Base-by-base conservation (phyloP, 2,113 vertebrate species). In the Xiphophorus hellerii region DNA sequence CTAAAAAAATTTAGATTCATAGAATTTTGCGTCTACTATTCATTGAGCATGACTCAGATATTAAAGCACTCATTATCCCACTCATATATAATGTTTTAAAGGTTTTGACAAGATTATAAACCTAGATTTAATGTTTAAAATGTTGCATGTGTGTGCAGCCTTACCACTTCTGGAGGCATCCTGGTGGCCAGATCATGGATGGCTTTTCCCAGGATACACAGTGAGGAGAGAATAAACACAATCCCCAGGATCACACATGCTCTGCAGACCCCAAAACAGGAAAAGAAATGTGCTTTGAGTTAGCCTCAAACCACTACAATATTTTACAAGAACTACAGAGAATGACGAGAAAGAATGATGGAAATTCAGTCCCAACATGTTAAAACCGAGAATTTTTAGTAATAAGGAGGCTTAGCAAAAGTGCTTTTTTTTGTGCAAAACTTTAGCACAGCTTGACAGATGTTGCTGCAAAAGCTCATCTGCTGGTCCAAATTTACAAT, bases 131-230 rank as follows among this genome's bases (percentile, higher is more conserved):
- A 20, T 22, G 7, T 54, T 54, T 7, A 25, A 54, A 7, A 20
- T 20, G 22, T n/a, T 77, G 62, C 42, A 5, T 65, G 27, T 64
- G 22, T 69, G 42, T 76, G 72, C 35, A 2, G 7, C 83, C 96
- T 98, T 95, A 99, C 98, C 96, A 99, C 97, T 96, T 99, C 96
- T 66, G 98, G 98, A 66, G 97, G 96, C 87, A 98, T 93, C 89
- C 88, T 95, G 37, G 94, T 96, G 0, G 95, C 95, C 84, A 99
- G 95, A 87, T 99, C 96, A 51, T 99, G 96, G 90, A 98, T 96
- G 79, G 98, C 98, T 94, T 99, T 99, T 88, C 96, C 96, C 89
- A 98, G 92, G 89, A 99, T 99, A 87, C 97, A 99, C 87, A 99
- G 2, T 73, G 98, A 96, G 64, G 98, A 99, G 79, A 99, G 94